Conservation (phyloP, 2,888 invertebrate species). For the Caenorhabditis parvicauda region DNA sequence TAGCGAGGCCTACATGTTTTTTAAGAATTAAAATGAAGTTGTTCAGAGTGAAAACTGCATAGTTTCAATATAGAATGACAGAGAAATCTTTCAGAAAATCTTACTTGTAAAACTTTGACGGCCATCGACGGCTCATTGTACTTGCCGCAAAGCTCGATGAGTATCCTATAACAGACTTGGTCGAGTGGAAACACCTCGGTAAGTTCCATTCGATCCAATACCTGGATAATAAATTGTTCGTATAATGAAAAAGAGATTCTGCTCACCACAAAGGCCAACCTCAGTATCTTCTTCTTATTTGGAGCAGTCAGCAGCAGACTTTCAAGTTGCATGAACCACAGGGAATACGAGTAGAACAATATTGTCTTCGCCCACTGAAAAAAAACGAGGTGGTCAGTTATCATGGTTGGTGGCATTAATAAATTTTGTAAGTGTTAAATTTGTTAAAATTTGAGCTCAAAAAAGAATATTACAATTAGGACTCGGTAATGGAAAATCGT, state of each 20-base stretch:
- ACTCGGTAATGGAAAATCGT: neutral
- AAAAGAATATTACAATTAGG: neutral
- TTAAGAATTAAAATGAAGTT: no score
- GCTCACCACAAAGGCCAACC: conserved; percentile 66
- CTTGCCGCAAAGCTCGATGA: conserved; percentile 92
- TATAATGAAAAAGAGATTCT: neutral
- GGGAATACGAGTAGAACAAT: conserved; percentile 69
- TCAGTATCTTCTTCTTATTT: conserved; percentile 74
- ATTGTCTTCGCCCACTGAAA: conserved; percentile 61
- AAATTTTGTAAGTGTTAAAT: no score
- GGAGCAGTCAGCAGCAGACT: conserved; percentile 71
- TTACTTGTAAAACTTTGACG: conserved; percentile 71
- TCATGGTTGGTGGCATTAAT: no score
- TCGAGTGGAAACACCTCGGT: conserved; percentile 64
- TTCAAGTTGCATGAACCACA: conserved; percentile 94
- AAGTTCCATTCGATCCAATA: conserved; percentile 83
- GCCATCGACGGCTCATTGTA: conserved; percentile 90
- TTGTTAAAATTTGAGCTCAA: neutral
- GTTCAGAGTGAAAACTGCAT: no score
- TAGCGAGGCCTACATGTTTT: no score
- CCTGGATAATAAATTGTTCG: conserved; percentile 29
- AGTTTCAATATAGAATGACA: neutral
- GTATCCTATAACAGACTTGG: conserved; percentile 84
- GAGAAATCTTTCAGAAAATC: neutral
- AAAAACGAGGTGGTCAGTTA: no score